Base-by-base conservation (phyloP, 64 coral and sea anemone genomes). In the Porites lutea region DNA sequence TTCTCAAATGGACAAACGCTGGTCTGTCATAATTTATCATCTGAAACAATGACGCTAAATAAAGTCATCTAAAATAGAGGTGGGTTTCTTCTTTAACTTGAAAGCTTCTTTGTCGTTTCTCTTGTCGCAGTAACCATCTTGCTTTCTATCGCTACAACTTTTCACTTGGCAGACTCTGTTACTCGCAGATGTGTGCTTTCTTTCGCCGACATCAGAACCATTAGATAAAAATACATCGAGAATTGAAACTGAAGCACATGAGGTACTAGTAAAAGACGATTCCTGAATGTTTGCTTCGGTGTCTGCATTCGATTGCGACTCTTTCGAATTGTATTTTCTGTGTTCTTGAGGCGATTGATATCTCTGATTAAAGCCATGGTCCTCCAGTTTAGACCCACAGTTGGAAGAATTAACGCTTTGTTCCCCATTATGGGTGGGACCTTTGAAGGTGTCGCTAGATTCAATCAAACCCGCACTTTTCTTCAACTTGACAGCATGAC, bases 161-260 rank as follows among this genome's bases (percentile, higher is more conserved):
- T 65, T 16, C 13, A 21, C 15, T 60, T 82, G 64, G 54, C 27
- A 11, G 18, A 63, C 27, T 19, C 43, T 65, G n/a, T 6, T 49
- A 61, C n/a, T 7, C 1, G 22, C 57, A 62, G 59, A 12, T 19
- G 64, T 18, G 10, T 14, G 48, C 48, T 45, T 44, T 48, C 11
- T 19, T 3, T 16, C 44, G 48, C 4, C 2, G 7, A 27, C 16
- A 22, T 57, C 22, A 43, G 79, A 48, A 19, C 45, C 13, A 50
- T 12, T 19, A 16, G 60, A 18, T 43, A 82, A 48, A 65, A 82
- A 82, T 59, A 65, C 59, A 19, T 82, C 79, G 44, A 82, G 59
- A 65, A 82, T 82, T 18, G 79, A 82, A 13, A 46, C 27, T 5
- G 79, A 37, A 82, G 57, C 4, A 14, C 6, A 4, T 14, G 58